Percentiles rank a stretch among this genome's conserved stretches.
Conservation (phyloP, 1,140 invertebrate genomes). For the Chlorops oryzae region DNA sequence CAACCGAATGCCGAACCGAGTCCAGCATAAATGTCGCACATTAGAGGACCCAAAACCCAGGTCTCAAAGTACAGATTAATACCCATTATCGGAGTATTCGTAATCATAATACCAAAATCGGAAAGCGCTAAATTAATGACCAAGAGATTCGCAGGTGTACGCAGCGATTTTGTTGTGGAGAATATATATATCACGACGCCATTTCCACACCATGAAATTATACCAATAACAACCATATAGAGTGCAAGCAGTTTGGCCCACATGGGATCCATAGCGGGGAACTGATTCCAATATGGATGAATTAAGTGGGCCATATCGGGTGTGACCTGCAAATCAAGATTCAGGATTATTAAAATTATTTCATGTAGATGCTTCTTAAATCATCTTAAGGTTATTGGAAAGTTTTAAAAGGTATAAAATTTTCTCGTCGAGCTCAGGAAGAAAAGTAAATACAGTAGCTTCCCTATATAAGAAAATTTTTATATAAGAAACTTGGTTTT, state of each 20-base stretch:
- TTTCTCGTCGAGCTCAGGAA: not conserved
- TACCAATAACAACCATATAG: constrained; percentile 40
- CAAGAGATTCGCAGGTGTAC: constrained; percentile 55
- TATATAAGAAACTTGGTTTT: no score
- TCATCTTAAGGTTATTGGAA: not conserved
- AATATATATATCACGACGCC: constrained; percentile 60
- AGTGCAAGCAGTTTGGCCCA: constrained; percentile 52
- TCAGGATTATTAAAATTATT: not conserved
- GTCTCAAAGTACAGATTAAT: constrained; percentile 82
- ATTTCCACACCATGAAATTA: constrained; percentile 54
- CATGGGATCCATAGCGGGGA: constrained; percentile 69
- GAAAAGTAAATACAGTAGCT: no score
- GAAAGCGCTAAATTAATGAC: constrained; percentile 57
- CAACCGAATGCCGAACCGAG: constrained; percentile 75
- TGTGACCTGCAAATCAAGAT: constrained; percentile 53
- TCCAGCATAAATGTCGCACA: constrained; percentile 77
- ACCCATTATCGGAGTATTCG: constrained; percentile 77
- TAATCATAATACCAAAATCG: constrained; percentile 79
- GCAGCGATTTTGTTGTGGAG: constrained; percentile 53
- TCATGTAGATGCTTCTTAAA: not conserved
- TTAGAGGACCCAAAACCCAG: constrained; percentile 74
- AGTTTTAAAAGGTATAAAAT: not conserved
- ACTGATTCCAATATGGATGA: constrained; percentile 68
- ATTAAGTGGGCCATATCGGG: constrained; percentile 67
- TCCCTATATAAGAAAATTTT: no score